phyloP scores from a whole-genome alignment of 2,113 vertebrate genomes.

The Himantopus leucocephalus region DNA sequence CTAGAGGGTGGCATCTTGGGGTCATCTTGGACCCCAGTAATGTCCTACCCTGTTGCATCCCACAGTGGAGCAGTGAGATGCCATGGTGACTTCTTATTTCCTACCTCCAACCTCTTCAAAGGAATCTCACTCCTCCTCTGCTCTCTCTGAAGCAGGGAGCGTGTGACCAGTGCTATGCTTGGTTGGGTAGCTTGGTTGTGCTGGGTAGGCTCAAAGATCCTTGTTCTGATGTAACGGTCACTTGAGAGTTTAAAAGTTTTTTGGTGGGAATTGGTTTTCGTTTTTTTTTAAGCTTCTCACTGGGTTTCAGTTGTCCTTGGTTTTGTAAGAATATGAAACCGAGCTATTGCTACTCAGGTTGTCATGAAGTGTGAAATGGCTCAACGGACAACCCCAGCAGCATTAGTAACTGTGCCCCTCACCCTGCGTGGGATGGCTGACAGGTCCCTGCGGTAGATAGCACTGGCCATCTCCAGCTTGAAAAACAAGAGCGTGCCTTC shows the following conservation, averaged over 20 bases:
- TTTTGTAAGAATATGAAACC: not conserved
- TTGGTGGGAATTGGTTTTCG: not conserved
- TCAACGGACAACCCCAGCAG: accelerated
- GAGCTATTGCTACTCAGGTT: not conserved
- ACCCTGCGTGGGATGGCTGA: accelerated
- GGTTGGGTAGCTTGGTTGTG: not conserved
- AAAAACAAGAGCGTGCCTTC: not conserved
- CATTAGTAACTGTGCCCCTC: not conserved
- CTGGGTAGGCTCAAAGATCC: not conserved
- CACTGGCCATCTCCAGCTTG: not conserved
- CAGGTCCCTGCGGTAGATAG: not conserved
- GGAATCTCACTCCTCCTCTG: not conserved
- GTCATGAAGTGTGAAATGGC: accelerated
- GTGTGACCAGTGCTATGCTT: not conserved
- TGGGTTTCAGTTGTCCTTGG: not conserved
- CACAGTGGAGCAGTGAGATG: not conserved
- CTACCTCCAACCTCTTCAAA: not conserved
- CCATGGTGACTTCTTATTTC: not conserved
- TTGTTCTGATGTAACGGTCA: not conserved
- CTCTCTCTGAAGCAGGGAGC: not conserved
- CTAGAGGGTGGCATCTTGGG: not conserved
- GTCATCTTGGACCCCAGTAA: not conserved
- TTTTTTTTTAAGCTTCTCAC: not conserved
- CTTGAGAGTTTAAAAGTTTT: not conserved
- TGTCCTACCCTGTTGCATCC: not conserved